Evolutionary conservation across 2,797 vertebrate species (phyloP), one percentile per base, ranked within the genome.

Genomic region (Chaetodon trifasciatus): DNA sequence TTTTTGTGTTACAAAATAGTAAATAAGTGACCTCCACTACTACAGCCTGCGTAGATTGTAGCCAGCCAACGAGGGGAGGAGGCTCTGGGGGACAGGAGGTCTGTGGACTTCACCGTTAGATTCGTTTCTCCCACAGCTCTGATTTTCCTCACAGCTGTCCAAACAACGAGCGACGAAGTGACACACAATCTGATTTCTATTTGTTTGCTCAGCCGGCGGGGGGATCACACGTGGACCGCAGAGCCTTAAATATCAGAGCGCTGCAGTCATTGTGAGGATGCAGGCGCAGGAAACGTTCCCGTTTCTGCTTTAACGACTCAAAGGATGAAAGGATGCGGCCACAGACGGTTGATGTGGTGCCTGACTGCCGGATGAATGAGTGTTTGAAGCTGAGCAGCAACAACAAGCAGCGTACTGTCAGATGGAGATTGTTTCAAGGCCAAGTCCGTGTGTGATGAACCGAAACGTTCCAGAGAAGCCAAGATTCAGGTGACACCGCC

Each of bases 1-100:
- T 58, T 60, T 35, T 74, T 62, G 56, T 73, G 80, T 95, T 95
- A 90, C 85, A 96, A 95, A 95, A 95, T 66, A 86, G 83, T 91
- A 88, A 87, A 89, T 81, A 93, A 87, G 88, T 93, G 92, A 81
- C 75, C 84, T 88, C 69, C 75, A 79, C 84, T 82, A 82, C 84
- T 86, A 88, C 88, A 92, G 91, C 87, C 83, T 89, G 88, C 1
- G 74, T 85, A 87, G 86, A 86, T 77, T 74, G 71, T 74, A 89
- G 87, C 81, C 84, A 76, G 78, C 69, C 67, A 70, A 62, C 8
- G 72, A 76, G 13, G n/a, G 49, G 72, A 49, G 9, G 70, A 58
- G 77, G 61, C 35, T 11, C 2, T 47, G n/a, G n/a, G 53, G 21
- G 55, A 8, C 32, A 15, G 15, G 57, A 80, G 44, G 44, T 42